phyloP scores from a whole-genome alignment of 92 coral and sea anemone species.

The Zoanthus solanderi region DNA sequence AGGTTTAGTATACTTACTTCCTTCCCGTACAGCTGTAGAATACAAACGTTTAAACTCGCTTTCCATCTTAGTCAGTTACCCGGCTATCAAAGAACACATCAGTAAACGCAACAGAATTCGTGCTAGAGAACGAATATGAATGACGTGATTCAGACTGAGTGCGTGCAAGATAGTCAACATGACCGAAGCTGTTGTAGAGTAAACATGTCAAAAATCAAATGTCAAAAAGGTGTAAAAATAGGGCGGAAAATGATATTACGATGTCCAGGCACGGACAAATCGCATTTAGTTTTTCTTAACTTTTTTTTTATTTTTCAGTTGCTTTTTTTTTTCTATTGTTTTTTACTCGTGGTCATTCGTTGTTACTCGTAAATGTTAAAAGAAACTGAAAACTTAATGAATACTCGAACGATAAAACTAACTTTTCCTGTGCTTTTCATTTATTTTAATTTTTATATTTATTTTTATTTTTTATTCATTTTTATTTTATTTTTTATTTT shows the following conservation, averaged over 20 bases:
- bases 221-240: conserved; percentile 9
- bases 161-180: not conserved
- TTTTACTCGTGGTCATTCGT: too few relatives aligned
- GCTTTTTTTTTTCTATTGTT: too few relatives aligned
- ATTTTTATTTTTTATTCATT: too few relatives aligned
- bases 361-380: too few relatives aligned
- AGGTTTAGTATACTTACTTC: conserved; percentile 23
- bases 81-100: conserved; percentile 7
- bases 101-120: conserved; percentile 15
- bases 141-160: not conserved
- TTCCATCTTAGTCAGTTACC: conserved; percentile 26
- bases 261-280: too few relatives aligned
- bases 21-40: conserved; percentile 13
- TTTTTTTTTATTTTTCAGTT: too few relatives aligned
- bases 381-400: too few relatives aligned
- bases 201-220: conserved; percentile 5
- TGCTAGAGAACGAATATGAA: conserved; percentile 9
- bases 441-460: too few relatives aligned
- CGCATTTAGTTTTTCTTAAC: too few relatives aligned
- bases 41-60: conserved; percentile 17
- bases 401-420: too few relatives aligned
- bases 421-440: too few relatives aligned
- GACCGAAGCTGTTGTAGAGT: not conserved
- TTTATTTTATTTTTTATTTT: too few relatives aligned
- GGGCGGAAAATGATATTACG: not conserved